Percentiles rank a stretch among this genome's conserved stretches.
These are phyloP conservation scores for Byasa hedistus DNA, from an alignment of 2,888 invertebrate species.

Conservation along the genomic window DNA sequence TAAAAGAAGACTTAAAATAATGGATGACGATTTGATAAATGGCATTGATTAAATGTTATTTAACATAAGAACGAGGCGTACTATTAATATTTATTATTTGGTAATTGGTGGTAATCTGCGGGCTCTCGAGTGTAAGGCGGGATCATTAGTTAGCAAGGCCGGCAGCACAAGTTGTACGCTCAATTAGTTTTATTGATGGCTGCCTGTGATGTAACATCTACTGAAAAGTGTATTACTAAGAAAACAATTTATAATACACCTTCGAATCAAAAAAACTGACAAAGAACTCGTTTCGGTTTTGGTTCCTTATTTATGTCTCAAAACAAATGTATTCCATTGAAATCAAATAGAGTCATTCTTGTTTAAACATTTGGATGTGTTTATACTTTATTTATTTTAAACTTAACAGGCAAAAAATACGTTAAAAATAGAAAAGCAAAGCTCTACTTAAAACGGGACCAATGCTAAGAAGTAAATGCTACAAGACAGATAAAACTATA, in stretches of 20 bases:
- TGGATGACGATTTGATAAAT: background rate
- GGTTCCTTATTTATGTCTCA: no score
- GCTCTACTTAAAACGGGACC: no score
- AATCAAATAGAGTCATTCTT: no score
- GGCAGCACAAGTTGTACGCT: constrained; percentile 67
- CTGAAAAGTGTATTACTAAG: background rate
- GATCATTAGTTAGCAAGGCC: constrained; percentile 63
- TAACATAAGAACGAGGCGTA: background rate
- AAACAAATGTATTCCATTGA: no score
- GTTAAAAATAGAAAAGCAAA: no score
- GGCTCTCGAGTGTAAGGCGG: constrained; percentile 12
- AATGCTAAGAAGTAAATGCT: no score
- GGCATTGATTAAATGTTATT: background rate
- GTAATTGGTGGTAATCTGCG: constrained; percentile 1
- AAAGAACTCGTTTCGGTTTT: no score
- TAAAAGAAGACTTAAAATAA: background rate
- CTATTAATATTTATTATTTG: constrained; percentile 5
- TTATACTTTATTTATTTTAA: no score
- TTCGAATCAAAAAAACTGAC: no score
- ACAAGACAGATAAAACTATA: no score
- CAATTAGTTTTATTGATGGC: constrained; percentile 73
- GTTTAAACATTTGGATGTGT: no score
- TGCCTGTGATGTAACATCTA: constrained; percentile 46
- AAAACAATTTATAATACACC: background rate
- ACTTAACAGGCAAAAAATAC: no score